A percentile compares a stretch with the other conserved stretches of the same genome.
phyloP scores from a whole-genome alignment of 2,888 invertebrate species.

The Stenurella melanura region DNA sequence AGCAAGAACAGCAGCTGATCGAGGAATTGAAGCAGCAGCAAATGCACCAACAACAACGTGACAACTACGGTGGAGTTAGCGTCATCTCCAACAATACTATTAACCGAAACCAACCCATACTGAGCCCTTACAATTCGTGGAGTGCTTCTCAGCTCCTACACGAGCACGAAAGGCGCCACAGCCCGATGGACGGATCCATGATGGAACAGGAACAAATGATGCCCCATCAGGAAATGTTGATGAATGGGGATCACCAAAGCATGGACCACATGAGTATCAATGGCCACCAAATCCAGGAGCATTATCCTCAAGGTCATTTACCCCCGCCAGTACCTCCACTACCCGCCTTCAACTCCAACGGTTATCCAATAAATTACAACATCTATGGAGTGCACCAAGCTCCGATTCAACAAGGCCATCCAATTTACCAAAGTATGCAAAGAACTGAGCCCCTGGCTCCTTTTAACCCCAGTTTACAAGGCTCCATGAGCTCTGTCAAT shows the following conservation, averaged over 20 bases:
- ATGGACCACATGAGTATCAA: constrained; percentile 69
- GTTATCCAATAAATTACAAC: constrained; percentile 72
- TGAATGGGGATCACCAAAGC: constrained; percentile 69
- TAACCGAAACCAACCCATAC: constrained; percentile 70
- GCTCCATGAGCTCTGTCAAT: constrained; percentile 77
- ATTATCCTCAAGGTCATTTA: constrained; percentile 62
- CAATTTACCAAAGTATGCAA: constrained; percentile 72
- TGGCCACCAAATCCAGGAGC: constrained; percentile 67
- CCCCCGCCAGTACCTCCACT: constrained; percentile 76
- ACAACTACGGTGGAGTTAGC: constrained; percentile 68
- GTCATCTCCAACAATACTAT: constrained; percentile 72
- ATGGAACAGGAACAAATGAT: constrained; percentile 65
- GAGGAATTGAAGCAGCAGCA: constrained; percentile 73
- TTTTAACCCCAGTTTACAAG: constrained; percentile 76
- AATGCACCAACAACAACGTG: constrained; percentile 63
- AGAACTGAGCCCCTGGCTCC: constrained; percentile 69
- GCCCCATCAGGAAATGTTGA: constrained; percentile 64
- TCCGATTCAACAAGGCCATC: constrained; percentile 63
- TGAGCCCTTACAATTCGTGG: constrained; percentile 78
- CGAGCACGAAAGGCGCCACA: constrained; percentile 77
- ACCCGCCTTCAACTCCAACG: constrained; percentile 71
- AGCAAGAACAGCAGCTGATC: constrained; percentile 73
- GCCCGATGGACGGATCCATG: constrained; percentile 71
- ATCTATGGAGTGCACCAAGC: constrained; percentile 73
- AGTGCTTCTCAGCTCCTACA: constrained; percentile 77